A percentile compares a stretch with the other conserved stretches of the same genome.
Evolutionary conservation across 2,888 invertebrate genomes (phyloP).

Genomic region (Diploptera punctata): DNA sequence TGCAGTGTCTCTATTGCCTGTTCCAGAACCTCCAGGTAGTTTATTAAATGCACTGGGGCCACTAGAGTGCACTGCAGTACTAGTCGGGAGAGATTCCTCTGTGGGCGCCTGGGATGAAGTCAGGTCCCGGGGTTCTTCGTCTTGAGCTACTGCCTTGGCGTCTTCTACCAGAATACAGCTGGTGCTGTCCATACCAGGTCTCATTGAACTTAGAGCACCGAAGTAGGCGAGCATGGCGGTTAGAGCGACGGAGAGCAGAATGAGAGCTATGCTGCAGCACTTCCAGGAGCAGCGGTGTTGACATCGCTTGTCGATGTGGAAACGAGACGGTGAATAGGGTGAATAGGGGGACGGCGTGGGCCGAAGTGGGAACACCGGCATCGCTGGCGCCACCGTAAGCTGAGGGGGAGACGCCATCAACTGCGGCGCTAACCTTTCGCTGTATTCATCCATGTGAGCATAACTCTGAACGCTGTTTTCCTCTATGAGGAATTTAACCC

Average conservation of each 20-base stretch:
- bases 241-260: constrained; percentile 87
- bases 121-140: constrained; percentile 82
- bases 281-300: constrained; percentile 96
- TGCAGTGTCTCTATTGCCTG: constrained; percentile 40
- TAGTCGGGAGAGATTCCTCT: constrained; percentile 78
- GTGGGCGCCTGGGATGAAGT: constrained; percentile 71
- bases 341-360: constrained; percentile 66
- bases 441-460: constrained; percentile 94
- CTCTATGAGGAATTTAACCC: constrained; percentile 97
- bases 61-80: constrained; percentile 72
- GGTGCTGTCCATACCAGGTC: constrained; percentile 85
- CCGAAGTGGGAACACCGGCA: constrained; percentile 87
- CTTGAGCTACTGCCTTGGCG: constrained; percentile 85
- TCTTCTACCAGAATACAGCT: constrained; percentile 92
- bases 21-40: constrained; percentile 18
- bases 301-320: constrained; percentile 93
- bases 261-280: constrained; percentile 92
- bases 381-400: constrained; percentile 55
- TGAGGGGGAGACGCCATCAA: constrained; percentile 49
- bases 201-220: constrained; percentile 91
- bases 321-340: constrained; percentile 90
- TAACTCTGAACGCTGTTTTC: constrained; percentile 99
- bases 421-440: constrained; percentile 35
- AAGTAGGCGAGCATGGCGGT: constrained; percentile 95
- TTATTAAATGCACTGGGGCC: constrained; percentile 48